A percentile compares a stretch with the other conserved stretches of the same genome.
Evolutionary conservation across 1,140 invertebrate genomes (phyloP).

Genomic region (Rhynchophorus ferrugineus): DNA sequence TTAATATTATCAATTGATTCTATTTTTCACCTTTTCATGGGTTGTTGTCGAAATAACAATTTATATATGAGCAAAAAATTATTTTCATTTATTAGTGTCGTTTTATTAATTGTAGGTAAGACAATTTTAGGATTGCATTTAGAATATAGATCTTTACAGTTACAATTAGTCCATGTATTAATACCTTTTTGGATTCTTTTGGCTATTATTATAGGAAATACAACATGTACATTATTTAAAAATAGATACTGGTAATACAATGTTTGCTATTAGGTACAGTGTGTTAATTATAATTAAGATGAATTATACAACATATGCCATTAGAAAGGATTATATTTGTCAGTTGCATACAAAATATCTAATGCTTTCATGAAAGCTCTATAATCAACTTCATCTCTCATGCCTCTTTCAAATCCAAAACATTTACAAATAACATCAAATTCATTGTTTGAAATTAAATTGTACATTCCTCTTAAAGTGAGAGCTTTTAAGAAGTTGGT

Average conservation of each 20-base stretch:
- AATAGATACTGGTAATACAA: conserved; percentile 19
- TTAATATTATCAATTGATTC: conserved; percentile 77
- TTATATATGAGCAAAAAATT: conserved; percentile 59
- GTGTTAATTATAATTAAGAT: too few relatives aligned
- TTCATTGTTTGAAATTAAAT: conserved; percentile 51
- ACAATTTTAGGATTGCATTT: conserved; percentile 76
- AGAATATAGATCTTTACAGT: conserved; percentile 59
- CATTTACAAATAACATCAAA: conserved; percentile 58
- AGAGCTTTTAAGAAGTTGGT: conserved; percentile 53
- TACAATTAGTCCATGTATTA: conserved; percentile 61
- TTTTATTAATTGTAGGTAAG: conserved; percentile 72
- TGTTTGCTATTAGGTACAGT: too few relatives aligned
- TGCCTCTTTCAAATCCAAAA: conserved; percentile 52
- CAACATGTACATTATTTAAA: conserved; percentile 51
- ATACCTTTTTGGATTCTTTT: conserved; percentile 73
- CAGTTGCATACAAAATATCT: conserved; percentile 44
- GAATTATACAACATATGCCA: too few relatives aligned
- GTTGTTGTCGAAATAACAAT: conserved; percentile 62
- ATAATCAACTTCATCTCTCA: conserved; percentile 55
- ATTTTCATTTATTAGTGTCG: conserved; percentile 67
- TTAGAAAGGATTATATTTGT: conserved; percentile 41
- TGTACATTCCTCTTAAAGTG: conserved; percentile 50
- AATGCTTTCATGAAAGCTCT: conserved; percentile 50
- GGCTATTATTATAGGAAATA: conserved; percentile 59
- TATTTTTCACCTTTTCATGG: conserved; percentile 76